Base-by-base conservation (phyloP, 1,140 invertebrate genomes). In the Neodiprion lecontei region DNA sequence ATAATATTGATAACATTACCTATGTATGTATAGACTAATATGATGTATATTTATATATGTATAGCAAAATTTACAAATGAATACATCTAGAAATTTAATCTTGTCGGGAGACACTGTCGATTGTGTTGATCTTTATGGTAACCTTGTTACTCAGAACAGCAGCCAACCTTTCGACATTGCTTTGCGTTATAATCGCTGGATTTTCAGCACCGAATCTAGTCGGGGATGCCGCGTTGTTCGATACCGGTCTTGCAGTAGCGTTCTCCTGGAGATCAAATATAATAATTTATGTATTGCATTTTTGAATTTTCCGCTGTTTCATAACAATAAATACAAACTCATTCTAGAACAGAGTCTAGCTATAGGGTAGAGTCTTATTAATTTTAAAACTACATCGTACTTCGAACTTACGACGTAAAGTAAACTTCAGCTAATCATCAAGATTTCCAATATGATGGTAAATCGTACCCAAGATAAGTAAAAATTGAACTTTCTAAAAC, bases 91-190 rank as follows among this genome's bases (percentile, higher is more conserved):
- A 61, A 61, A 61, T 61, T 61, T 61, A 61, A 61, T 61, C 53
- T 17, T 61, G 53, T 17, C 53, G 53, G 0, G 53, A 61, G 11
- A 61, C 53, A 61, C n/a, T 61, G 11, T 61, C 53, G 0, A 17
- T 61, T 61, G 53, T 61, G 53, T 61, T 61, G 5, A 61, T 61
- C n/a, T 82, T 87, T 69, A 89, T 89, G 75, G 86, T 89, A 61
- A 89, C 86, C 79, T 87, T 88, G 75, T 88, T 88, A 73, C 77
- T 82, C 67, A 89, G 72, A 72, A 77, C 81, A 21, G 83, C 82
- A 21, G 86, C 82, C 53, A 89, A 74, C 74, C 87, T 88, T 48
- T 89, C 88, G 9, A 88, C 77, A 72, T 82, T 86, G 48, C 78
- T 81, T 17, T 84, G 85, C 1, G 74, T 14, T 50, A 78, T 61